Evolutionary conservation across 2,888 invertebrate genomes (phyloP), one percentile per base, ranked within the genome.

Genomic region (Emmelina monodactyla): DNA sequence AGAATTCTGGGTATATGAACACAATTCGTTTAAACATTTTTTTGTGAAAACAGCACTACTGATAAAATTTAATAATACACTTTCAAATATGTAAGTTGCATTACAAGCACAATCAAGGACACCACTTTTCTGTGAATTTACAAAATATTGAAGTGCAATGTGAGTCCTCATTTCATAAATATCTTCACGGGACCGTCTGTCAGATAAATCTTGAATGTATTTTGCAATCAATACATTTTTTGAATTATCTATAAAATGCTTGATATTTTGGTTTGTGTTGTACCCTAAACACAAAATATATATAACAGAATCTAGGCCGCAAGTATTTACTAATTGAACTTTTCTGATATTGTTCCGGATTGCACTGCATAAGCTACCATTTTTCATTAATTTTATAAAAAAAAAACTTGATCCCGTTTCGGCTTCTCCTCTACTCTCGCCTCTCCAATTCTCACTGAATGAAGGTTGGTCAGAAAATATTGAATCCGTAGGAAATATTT

Each of bases 221-320:
- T n/a, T n/a, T n/a, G 19, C 19, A 19, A 19, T 19, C 19, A 9
- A 19, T 9, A 9, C 19, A 19, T 19, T 19, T 19, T 19, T 19
- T 5, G 19, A 19, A 9, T 6, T 19, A 19, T 33, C 33, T 28
- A 33, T 13, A 33, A 33, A 14, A 14, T 33, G 13, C 14, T 14
- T 28, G 15, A 28, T 22, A 33, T 1, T 16, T 22, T 28, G 14
- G 15, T 33, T 33, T 33, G n/a, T 22, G 16, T 14, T 33, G 22
- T 33, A 33, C 22, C 22, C 33, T 14, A 22, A 19, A 28, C 33
- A n/a, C 28, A 33, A 22, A 22, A 33, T 14, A 22, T 33, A 33
- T 28, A 33, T 33, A n/a, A 33, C 33, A 33, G 33, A 33, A 33
- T 33, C 33, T 11, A 33, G 22, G 22, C 22, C 33, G 25, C 33